Conservation (phyloP, 2,797 vertebrate genomes). For the Rhinatrema bivittatum region DNA sequence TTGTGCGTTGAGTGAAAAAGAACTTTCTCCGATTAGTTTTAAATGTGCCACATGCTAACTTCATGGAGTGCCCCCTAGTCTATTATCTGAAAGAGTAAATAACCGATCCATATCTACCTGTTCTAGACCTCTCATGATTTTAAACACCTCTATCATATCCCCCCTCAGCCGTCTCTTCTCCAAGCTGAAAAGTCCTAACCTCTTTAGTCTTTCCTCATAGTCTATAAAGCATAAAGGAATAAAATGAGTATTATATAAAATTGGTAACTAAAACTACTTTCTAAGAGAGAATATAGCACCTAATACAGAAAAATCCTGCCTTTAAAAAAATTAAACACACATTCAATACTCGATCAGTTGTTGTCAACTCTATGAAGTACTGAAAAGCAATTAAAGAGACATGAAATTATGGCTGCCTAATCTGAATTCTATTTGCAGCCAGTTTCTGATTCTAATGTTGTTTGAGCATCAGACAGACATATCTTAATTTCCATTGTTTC, state of each 20-base stretch:
- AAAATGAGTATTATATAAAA: conserved; percentile 14
- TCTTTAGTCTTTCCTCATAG: too few species aligned
- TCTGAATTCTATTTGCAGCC: not conserved
- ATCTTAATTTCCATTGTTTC: not conserved
- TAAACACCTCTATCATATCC: too few species aligned
- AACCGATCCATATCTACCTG: too few species aligned
- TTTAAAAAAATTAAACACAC: conserved; percentile 14
- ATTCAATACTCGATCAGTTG: conserved; percentile 22
- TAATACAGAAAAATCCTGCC: conserved; percentile 9
- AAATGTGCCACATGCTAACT: too few species aligned
- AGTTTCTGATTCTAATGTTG: conserved; percentile 4
- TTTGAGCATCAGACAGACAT: not conserved
- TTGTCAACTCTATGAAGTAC: too few species aligned
- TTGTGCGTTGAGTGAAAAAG: too few species aligned
- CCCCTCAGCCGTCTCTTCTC: too few species aligned
- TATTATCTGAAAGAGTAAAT: too few species aligned
- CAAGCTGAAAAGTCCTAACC: too few species aligned
- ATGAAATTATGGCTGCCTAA: not conserved
- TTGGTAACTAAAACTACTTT: conserved; percentile 8
- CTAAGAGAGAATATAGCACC: conserved; percentile 7
- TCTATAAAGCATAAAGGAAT: conserved; percentile 14
- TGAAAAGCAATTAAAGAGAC: not conserved
- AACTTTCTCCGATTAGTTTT: too few species aligned
- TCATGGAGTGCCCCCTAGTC: too few species aligned
- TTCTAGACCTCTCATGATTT: too few species aligned